A percentile compares a stretch with the other conserved stretches of the same genome.
These are phyloP conservation scores for Rhagophthalmus giganteus DNA, from an alignment of 2,888 invertebrate genomes.

Conservation along the genomic window DNA sequence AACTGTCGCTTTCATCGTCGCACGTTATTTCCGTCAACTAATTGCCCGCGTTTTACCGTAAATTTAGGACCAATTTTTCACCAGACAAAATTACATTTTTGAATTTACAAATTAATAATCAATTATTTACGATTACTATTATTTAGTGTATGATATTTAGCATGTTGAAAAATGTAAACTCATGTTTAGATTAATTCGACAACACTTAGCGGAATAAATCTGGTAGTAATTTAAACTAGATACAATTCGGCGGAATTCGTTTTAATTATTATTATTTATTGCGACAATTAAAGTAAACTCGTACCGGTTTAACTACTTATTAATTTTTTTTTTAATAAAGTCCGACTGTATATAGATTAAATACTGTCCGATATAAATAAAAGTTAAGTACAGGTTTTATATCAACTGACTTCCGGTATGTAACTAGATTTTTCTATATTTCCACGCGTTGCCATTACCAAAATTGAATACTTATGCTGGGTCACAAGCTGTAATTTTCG, in stretches of 20 bases:
- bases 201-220: conserved; percentile 14
- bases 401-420: conserved; percentile 32
- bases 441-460: conserved; percentile 17
- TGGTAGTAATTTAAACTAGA: neutral
- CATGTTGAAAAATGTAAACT: too few relatives aligned
- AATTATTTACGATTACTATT: too few relatives aligned
- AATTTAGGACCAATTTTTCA: too few relatives aligned
- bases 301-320: too few relatives aligned
- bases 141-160: too few relatives aligned
- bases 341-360: conserved; percentile 9
- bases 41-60: too few relatives aligned
- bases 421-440: conserved; percentile 25
- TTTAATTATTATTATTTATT: neutral
- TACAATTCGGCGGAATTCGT: neutral
- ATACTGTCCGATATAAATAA: conserved; percentile 4
- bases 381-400: conserved; percentile 3
- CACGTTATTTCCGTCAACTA: too few relatives aligned
- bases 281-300: too few relatives aligned
- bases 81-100: too few relatives aligned
- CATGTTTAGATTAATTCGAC: conserved; percentile 8
- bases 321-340: too few relatives aligned
- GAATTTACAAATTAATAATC: too few relatives aligned
- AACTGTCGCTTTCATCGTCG: conserved; percentile 39
- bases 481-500: conserved; percentile 37
- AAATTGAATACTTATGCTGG: conserved; percentile 42